Percentiles rank a stretch among this genome's conserved stretches.
These are phyloP conservation scores for Papilio xuthus DNA, from an alignment of 1,140 invertebrate species.

Conservation along the genomic window DNA sequence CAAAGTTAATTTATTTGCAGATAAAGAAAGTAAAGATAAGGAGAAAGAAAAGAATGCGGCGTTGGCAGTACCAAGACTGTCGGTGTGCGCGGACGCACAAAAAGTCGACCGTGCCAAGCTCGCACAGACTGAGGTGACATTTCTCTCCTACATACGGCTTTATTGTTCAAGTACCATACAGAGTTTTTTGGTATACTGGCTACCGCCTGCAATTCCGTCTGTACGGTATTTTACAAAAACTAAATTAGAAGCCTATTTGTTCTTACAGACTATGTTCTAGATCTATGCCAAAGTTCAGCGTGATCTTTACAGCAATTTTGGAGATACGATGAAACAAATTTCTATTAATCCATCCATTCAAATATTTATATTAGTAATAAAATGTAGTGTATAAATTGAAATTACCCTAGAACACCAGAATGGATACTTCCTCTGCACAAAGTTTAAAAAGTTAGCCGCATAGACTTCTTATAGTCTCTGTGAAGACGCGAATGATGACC, in stretches of 20 bases:
- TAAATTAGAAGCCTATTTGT: too few relatives aligned
- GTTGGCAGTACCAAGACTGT: constrained; percentile 91
- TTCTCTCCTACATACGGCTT: constrained; percentile 20
- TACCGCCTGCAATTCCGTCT: too few relatives aligned
- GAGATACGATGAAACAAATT: too few relatives aligned
- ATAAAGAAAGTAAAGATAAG: constrained; percentile 90
- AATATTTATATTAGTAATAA: too few relatives aligned
- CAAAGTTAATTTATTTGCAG: constrained; percentile 73
- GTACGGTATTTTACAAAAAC: too few relatives aligned
- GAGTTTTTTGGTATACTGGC: not conserved
- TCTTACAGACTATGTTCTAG: too few relatives aligned
- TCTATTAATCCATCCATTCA: too few relatives aligned
- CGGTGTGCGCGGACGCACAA: constrained; percentile 95
- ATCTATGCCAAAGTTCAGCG: too few relatives aligned
- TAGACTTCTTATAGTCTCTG: constrained; percentile 25
- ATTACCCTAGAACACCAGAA: not conserved
- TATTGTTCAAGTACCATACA: not conserved
- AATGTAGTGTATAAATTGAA: not conserved
- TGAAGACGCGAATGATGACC: not conserved
- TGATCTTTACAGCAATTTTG: too few relatives aligned
- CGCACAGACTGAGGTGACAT: constrained; percentile 92
- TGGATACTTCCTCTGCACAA: not conserved
- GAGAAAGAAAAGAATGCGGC: constrained; percentile 89
- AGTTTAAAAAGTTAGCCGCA: not conserved
- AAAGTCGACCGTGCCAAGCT: constrained; percentile 96